These are phyloP conservation scores for Keiferia lycopersicella DNA, from an alignment of 2,888 invertebrate genomes.

Conservation along the genomic window DNA sequence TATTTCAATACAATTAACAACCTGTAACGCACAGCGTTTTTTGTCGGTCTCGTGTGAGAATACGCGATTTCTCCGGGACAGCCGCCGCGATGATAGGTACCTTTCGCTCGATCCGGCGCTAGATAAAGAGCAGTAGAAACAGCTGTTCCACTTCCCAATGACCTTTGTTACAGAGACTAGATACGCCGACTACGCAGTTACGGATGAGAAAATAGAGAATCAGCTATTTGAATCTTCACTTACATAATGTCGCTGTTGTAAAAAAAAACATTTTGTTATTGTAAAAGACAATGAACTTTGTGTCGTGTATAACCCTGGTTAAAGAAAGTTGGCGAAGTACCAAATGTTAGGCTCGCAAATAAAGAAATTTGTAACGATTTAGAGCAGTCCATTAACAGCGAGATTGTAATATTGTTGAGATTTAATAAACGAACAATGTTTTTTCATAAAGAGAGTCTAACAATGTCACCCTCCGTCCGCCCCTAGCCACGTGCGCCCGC, in stretches of 20 bases:
- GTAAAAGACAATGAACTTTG: constrained; percentile 68
- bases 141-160: constrained; percentile 73
- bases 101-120: constrained; percentile 74
- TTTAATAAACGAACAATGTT: constrained; percentile 4
- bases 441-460: constrained; percentile 39
- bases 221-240: neutral
- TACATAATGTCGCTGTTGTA: neutral
- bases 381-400: constrained; percentile 11
- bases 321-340: constrained; percentile 66
- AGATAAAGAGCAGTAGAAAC: constrained; percentile 71
- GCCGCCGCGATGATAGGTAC: constrained; percentile 59
- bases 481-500: constrained; percentile 54
- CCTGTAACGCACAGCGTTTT: constrained; percentile 59
- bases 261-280: constrained; percentile 1
- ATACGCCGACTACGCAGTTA: constrained; percentile 37
- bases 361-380: constrained; percentile 25
- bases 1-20: constrained; percentile 68
- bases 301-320: constrained; percentile 42
- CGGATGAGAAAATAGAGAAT: constrained; percentile 10
- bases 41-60: constrained; percentile 69
- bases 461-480: constrained; percentile 44
- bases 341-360: constrained; percentile 47
- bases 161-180: constrained; percentile 65
- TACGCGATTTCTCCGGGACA: constrained; percentile 73
- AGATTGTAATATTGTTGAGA: constrained; percentile 2